Evolutionary conservation across 2,113 vertebrate genomes (phyloP).

Genomic region (Mus musculus): GRCm39 chr3:21032001-21032500

Average conservation of each 20-base stretch:
- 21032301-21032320: neutral
- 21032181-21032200: constrained; percentile 17
- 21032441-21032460: neutral
- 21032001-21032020: neutral
- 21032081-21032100: neutral
- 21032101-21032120: neutral
- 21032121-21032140: constrained; percentile 9
- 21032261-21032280: neutral
- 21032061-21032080: neutral
- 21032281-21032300: neutral
- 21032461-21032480: neutral
- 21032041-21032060: neutral
- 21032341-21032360: neutral
- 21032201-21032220: neutral
- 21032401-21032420: neutral
- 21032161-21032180: neutral
- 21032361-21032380: neutral
- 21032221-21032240: neutral
- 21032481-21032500: neutral
- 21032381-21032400: neutral
- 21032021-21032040: neutral
- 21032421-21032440: neutral
- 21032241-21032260: neutral
- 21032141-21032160: neutral
- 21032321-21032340: neutral